These are phyloP conservation scores for Nothobranchius furzeri DNA, from an alignment of 2,113 vertebrate species.

Conservation along the genomic window DNA sequence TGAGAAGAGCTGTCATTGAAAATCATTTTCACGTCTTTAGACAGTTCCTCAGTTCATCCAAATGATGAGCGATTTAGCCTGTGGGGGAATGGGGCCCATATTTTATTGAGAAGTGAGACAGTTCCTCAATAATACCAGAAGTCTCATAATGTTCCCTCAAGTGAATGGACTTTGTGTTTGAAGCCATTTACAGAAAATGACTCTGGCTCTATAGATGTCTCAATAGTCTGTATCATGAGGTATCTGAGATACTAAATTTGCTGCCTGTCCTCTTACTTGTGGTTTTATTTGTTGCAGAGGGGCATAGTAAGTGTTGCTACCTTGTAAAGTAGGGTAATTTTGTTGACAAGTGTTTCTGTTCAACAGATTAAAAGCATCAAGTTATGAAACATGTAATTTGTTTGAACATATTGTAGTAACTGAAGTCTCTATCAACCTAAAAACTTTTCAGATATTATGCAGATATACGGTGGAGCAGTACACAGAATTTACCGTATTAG, in stretches of 20 bases:
- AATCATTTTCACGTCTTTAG: constrained; percentile 73
- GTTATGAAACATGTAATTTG: background rate
- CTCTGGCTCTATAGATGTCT: constrained; percentile 48
- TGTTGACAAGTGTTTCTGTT: constrained; percentile 20
- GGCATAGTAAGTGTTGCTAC: constrained; percentile 18
- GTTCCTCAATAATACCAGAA: constrained; percentile 67
- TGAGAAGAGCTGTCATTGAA: constrained; percentile 73
- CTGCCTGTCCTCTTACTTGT: constrained; percentile 28
- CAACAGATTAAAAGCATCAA: background rate
- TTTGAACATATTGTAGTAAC: background rate
- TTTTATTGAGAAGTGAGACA: constrained; percentile 69
- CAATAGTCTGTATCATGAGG: constrained; percentile 30
- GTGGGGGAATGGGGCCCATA: constrained; percentile 51
- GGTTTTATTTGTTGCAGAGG: constrained; percentile 9
- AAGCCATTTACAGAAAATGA: constrained; percentile 57
- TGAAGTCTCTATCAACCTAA: background rate
- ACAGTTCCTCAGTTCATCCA: constrained; percentile 66
- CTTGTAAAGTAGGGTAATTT: constrained; percentile 15
- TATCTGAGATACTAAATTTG: constrained; percentile 34
- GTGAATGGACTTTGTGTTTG: constrained; percentile 60
- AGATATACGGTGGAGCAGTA: background rate
- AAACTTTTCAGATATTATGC: background rate
- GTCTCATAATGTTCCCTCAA: constrained; percentile 57
- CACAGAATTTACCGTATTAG: background rate
- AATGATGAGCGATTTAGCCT: constrained; percentile 67